These are phyloP conservation scores for Hydra vulgaris DNA, from an alignment of 30 jellyfish, hydroid and myxozoan species.

Conservation along the genomic window DNA sequence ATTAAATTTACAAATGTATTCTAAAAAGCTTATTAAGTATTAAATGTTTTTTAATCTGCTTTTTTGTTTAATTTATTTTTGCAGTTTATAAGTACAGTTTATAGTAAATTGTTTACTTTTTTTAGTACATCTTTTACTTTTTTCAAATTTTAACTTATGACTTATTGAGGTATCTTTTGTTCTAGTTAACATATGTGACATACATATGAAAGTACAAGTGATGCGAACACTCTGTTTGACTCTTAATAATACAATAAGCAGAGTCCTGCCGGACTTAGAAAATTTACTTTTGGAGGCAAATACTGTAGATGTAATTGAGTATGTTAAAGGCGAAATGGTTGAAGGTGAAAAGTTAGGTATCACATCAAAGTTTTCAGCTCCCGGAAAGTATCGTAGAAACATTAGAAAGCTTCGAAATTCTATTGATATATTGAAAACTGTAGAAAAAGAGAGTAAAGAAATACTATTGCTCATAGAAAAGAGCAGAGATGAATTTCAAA, in stretches of 20 bases:
- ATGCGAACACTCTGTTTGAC: conserved; percentile 35
- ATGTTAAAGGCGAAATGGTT: conserved; percentile 51
- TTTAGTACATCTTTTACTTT: background rate
- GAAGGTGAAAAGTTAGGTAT: conserved; percentile 54
- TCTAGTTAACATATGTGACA: conserved; percentile 31
- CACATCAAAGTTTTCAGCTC: conserved; percentile 72
- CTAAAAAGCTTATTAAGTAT: too few species aligned
- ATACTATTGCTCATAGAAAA: conserved; percentile 33
- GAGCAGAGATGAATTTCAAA: conserved; percentile 15
- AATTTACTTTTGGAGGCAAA: conserved; percentile 44
- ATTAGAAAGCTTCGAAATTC: conserved; percentile 46
- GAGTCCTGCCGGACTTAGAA: conserved; percentile 45
- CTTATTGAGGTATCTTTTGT: background rate
- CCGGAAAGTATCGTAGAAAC: conserved; percentile 81
- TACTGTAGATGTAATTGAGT: conserved; percentile 52
- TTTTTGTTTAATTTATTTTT: too few species aligned
- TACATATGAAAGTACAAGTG: conserved; percentile 18
- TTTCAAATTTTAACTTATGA: background rate
- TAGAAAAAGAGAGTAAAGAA: conserved; percentile 43
- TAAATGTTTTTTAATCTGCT: too few species aligned
- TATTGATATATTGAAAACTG: conserved; percentile 20
- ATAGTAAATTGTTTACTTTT: too few species aligned
- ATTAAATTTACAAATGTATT: too few species aligned
- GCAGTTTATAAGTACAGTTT: background rate
- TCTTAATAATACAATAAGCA: conserved; percentile 28